These are phyloP conservation scores for Mylabris sibirica DNA, from an alignment of 2,888 invertebrate genomes.

Conservation along the genomic window DNA sequence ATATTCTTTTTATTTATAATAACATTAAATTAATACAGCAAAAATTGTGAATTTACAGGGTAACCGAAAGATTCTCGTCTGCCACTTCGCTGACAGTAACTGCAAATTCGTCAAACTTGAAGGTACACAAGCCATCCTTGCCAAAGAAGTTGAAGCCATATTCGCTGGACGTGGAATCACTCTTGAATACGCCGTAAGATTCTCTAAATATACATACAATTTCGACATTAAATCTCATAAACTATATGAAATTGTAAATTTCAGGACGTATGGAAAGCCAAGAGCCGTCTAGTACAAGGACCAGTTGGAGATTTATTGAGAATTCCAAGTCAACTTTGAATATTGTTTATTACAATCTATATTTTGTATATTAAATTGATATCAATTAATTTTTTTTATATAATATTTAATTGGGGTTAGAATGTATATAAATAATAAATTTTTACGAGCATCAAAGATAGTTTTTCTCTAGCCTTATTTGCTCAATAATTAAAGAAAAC, in stretches of 20 bases:
- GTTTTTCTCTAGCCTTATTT: too few species aligned
- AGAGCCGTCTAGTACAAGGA: slow-evolving; percentile 54
- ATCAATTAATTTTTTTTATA: too few species aligned
- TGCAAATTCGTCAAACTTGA: slow-evolving; percentile 74
- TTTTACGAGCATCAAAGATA: background rate
- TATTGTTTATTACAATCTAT: background rate
- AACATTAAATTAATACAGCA: background rate
- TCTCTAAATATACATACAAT: slow-evolving; percentile 60
- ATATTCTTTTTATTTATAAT: background rate
- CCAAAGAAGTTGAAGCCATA: slow-evolving; percentile 49
- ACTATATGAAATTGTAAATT: background rate
- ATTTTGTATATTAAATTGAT: too few species aligned
- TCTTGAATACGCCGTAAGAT: slow-evolving; percentile 46
- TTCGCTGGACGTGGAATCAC: slow-evolving; percentile 53
- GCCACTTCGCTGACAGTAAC: slow-evolving; percentile 79
- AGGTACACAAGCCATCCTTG: slow-evolving; percentile 61
- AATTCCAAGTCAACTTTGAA: slow-evolving; percentile 42
- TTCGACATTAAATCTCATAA: background rate
- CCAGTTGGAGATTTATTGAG: slow-evolving; percentile 55
- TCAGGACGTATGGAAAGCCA: slow-evolving; percentile 54
- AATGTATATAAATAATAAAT: background rate
- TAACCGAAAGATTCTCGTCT: slow-evolving; percentile 81
- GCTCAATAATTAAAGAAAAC: too few species aligned
- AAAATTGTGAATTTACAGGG: slow-evolving; percentile 58
- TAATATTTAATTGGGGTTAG: too few species aligned